Percentiles rank a stretch among this genome's conserved stretches.
phyloP scores from a whole-genome alignment of 2,113 vertebrate genomes.

The Nicator chloris region DNA sequence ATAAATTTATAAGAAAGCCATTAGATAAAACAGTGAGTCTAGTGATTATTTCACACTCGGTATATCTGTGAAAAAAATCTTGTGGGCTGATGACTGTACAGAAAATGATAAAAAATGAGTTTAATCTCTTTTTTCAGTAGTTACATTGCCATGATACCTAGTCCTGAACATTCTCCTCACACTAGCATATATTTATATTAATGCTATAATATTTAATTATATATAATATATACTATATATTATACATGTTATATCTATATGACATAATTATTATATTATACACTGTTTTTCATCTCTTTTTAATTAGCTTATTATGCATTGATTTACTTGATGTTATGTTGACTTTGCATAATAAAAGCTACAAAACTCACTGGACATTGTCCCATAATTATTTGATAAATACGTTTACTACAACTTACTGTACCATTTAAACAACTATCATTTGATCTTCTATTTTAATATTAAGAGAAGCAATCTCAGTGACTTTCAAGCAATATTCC shows the following conservation, averaged over 20 bases:
- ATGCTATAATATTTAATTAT: not conserved
- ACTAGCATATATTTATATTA: not conserved
- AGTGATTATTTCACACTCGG: not conserved
- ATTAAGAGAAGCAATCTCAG: not conserved
- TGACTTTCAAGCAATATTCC: not conserved
- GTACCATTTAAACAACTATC: not conserved
- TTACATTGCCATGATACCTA: not conserved
- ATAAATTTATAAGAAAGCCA: not conserved
- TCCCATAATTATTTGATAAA: not conserved
- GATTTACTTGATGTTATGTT: not conserved
- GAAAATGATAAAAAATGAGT: not conserved
- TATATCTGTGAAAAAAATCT: not conserved
- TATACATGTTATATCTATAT: not conserved
- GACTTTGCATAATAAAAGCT: not conserved
- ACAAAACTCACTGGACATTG: not conserved
- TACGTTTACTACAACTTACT: not conserved
- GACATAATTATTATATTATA: not conserved
- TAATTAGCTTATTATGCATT: not conserved
- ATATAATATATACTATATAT: not conserved
- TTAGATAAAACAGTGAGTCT: not conserved
- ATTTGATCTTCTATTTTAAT: not conserved
- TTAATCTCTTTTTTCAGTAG: not conserved
- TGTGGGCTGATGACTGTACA: not conserved
- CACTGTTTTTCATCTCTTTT: not conserved
- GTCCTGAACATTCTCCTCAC: not conserved